These are phyloP conservation scores for Prosapia bicincta DNA, from an alignment of 2,888 invertebrate genomes.

Conservation along the genomic window DNA sequence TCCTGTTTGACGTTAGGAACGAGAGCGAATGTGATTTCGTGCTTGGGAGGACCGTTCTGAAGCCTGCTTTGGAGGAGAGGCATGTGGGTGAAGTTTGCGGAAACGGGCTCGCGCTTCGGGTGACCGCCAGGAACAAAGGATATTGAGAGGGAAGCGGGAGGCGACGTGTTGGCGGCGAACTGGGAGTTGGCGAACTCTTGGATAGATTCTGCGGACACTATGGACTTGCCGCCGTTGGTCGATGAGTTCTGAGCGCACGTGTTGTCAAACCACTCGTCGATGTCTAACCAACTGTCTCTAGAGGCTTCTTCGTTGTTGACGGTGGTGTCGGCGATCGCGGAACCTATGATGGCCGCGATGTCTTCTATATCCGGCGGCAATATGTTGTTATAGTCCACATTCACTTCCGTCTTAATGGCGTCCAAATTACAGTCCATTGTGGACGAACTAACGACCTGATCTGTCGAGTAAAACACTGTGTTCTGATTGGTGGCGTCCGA, in stretches of 20 bases:
- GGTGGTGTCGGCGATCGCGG: constrained; percentile 85
- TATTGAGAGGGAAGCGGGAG: constrained; percentile 46
- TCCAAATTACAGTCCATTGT: constrained; percentile 44
- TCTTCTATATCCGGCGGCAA: constrained; percentile 59
- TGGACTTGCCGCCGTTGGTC: constrained; percentile 51
- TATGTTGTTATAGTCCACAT: constrained; percentile 40
- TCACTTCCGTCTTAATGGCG: constrained; percentile 41
- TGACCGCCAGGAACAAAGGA: constrained; percentile 53
- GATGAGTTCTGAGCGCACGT: constrained; percentile 62
- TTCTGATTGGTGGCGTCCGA: constrained; percentile 49
- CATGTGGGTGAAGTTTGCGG: constrained; percentile 37
- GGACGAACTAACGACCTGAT: constrained; percentile 50
- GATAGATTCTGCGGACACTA: constrained; percentile 56
- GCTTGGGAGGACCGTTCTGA: constrained; percentile 58
- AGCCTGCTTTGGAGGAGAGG: constrained; percentile 69
- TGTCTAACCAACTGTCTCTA: constrained; percentile 82
- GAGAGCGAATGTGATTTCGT: constrained; percentile 36
- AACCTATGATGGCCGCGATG: constrained; percentile 82
- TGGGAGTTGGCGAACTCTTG: constrained; percentile 48
- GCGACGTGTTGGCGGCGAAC: constrained; percentile 35
- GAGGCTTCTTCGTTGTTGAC: constrained; percentile 59
- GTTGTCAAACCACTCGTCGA: constrained; percentile 83
- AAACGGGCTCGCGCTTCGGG: constrained; percentile 49
- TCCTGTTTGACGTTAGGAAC: constrained; percentile 39
- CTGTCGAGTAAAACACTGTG: constrained; percentile 39